phyloP scores from a whole-genome alignment of 1,140 invertebrate species.

The Euschistus heros region DNA sequence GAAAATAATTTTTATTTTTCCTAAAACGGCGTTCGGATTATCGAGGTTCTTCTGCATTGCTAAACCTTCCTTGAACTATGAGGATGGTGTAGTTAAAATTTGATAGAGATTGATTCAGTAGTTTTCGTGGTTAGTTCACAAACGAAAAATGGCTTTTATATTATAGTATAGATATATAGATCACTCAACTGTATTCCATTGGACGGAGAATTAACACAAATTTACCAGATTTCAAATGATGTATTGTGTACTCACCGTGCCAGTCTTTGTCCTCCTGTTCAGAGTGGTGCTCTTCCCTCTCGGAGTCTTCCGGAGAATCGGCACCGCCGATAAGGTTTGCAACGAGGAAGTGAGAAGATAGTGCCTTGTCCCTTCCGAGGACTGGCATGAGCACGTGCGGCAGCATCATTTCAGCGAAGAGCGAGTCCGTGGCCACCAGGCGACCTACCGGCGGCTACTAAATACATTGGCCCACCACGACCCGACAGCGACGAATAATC shows the following conservation, averaged over 20 bases:
- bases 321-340: conserved; percentile 17
- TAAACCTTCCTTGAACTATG: no score
- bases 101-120: no score
- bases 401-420: conserved; percentile 18
- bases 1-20: no score
- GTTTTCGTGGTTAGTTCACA: no score
- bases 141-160: no score
- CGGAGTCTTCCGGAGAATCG: conserved; percentile 1
- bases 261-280: conserved; percentile 11
- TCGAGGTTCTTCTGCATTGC: no score
- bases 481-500: conserved; percentile 21
- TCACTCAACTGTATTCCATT: no score
- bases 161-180: no score
- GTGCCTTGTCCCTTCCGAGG: conserved; percentile 9
- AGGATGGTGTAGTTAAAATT: no score
- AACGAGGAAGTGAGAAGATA: conserved; percentile 20
- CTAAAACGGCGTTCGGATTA: no score
- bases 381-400: conserved; percentile 22
- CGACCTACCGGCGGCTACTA: conserved; percentile 12
- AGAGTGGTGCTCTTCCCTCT: neutral
- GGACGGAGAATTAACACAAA: no score
- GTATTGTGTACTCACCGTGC: conserved; percentile 2
- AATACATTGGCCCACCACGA: conserved; percentile 21
- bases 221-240: no score
- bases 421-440: neutral